Percentiles rank a stretch among this genome's conserved stretches.
These are phyloP conservation scores for Python bivittatus DNA, from an alignment of 2,113 vertebrate species.

Conservation along the genomic window DNA sequence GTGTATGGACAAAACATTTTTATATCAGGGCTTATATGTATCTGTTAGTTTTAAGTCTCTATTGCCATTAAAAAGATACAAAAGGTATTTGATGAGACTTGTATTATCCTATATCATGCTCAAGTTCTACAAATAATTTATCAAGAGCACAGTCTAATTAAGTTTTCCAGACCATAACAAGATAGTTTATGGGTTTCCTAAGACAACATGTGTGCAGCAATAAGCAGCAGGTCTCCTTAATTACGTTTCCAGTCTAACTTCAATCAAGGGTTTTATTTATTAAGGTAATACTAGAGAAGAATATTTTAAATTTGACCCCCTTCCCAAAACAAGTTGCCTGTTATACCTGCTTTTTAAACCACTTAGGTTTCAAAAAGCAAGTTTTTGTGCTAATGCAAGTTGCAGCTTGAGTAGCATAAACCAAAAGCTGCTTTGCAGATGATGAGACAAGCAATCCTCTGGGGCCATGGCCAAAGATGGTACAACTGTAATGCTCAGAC, in stretches of 20 bases:
- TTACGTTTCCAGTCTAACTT: conserved; percentile 4
- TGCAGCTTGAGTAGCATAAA: background rate
- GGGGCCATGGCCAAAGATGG: background rate
- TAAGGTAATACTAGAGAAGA: background rate
- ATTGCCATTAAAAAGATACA: background rate
- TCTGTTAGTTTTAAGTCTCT: background rate
- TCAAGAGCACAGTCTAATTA: background rate
- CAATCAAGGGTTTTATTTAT: background rate
- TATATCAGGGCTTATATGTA: background rate
- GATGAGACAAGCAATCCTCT: background rate
- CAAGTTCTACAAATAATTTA: background rate
- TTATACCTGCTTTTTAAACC: background rate
- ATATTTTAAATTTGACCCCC: background rate
- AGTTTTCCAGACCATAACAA: background rate
- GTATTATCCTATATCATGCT: background rate
- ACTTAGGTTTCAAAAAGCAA: background rate
- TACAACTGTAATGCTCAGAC: background rate
- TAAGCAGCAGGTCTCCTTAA: conserved; percentile 16
- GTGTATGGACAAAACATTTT: background rate
- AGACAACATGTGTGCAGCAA: background rate
- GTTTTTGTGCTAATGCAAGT: background rate
- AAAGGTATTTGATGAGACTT: background rate
- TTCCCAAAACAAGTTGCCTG: background rate
- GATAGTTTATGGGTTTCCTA: background rate
- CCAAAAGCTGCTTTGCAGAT: background rate